phyloP scores from a whole-genome alignment of 2,797 vertebrate genomes.

The Danio jaintianensis region DNA sequence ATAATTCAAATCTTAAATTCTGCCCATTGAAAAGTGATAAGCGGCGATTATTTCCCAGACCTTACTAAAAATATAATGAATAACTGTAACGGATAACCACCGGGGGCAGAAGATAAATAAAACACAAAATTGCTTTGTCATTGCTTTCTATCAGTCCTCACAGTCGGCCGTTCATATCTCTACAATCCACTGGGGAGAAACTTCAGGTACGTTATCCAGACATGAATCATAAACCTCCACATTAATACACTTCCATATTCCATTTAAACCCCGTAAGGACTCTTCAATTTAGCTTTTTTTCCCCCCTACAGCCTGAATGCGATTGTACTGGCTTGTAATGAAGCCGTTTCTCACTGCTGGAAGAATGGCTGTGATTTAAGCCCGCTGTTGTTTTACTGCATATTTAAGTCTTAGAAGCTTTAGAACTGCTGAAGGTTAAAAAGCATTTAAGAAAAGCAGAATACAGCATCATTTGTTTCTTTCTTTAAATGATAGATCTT shows the following conservation, averaged over 20 bases:
- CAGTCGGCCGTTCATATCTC: conserved; percentile 69
- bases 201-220: conserved; percentile 70
- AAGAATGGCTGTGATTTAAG: conserved; percentile 60
- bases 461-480: neutral
- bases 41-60: too few species aligned
- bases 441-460: conserved; percentile 3
- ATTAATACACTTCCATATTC: conserved; percentile 58
- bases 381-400: conserved; percentile 12
- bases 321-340: conserved; percentile 63
- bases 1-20: too few species aligned
- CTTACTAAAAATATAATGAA: too few species aligned
- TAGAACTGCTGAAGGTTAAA: conserved; percentile 22
- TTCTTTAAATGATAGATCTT: conserved; percentile 45
- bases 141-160: conserved; percentile 66
- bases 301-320: conserved; percentile 55
- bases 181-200: conserved; percentile 66
- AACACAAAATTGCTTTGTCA: conserved; percentile 79
- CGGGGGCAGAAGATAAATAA: conserved; percentile 76
- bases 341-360: conserved; percentile 59
- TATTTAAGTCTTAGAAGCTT: conserved; percentile 32
- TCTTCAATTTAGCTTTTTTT: conserved; percentile 60
- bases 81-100: conserved; percentile 70
- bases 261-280: conserved; percentile 53
- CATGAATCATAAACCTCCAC: conserved; percentile 72
- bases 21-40: too few species aligned